Evolutionary conservation across 2,888 invertebrate species (phyloP).

Genomic region (Clistopyga incitator): DNA sequence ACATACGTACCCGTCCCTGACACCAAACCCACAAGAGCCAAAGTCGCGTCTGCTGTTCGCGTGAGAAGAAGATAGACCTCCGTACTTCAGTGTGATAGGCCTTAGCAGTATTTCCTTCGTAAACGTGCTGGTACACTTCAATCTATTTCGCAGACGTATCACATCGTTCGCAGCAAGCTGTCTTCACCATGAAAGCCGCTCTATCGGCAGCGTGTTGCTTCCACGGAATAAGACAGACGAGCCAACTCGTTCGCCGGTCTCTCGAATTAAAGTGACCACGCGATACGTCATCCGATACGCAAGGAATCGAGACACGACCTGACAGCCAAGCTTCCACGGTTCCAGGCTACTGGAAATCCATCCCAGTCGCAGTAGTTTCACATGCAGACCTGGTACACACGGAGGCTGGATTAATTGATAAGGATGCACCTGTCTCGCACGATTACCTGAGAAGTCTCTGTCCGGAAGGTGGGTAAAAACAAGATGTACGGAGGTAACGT

Average conservation of each 20-base stretch:
- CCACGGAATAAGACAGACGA: conserved; percentile 14
- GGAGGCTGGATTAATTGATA: conserved; percentile 62
- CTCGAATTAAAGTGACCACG: conserved; percentile 68
- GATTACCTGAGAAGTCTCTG: conserved; percentile 38
- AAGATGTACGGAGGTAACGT: conserved; percentile 37
- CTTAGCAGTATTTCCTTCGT: conserved; percentile 16
- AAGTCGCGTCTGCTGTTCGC: conserved; percentile 22
- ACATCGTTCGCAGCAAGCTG: conserved; percentile 19
- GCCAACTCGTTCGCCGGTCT: conserved; percentile 18
- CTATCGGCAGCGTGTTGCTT: conserved; percentile 25
- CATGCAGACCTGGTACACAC: conserved; percentile 20
- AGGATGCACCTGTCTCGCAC: conserved; percentile 55
- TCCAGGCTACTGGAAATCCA: conserved; percentile 47
- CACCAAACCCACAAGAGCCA: conserved; percentile 31
- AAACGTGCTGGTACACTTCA: conserved; percentile 17
- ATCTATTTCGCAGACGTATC: conserved; percentile 11
- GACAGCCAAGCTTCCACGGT: conserved; percentile 65
- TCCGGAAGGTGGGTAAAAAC: conserved; percentile 44
- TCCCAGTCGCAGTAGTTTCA: conserved; percentile 20
- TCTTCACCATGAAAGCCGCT: not conserved
- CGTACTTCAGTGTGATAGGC: conserved; percentile 39
- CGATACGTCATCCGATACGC: conserved; percentile 73
- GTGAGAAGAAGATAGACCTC: conserved; percentile 54
- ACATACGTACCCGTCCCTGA: conserved; percentile 40
- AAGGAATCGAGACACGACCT: conserved; percentile 62